A percentile compares a stretch with the other conserved stretches of the same genome.
phyloP scores from a whole-genome alignment of 2,797 vertebrate genomes.

The Clarias platycephalus region DNA sequence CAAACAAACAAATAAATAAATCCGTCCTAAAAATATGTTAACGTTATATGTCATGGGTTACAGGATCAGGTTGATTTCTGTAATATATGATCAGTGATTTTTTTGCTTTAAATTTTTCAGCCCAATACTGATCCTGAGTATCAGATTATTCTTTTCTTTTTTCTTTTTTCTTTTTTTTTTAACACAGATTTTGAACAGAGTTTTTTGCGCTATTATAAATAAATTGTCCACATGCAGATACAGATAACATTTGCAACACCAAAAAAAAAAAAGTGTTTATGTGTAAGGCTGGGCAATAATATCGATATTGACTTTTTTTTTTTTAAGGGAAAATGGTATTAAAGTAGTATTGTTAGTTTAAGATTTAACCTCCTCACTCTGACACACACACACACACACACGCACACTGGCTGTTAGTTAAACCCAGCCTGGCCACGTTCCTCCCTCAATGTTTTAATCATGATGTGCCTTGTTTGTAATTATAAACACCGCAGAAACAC shows the following conservation, averaged over 20 bases:
- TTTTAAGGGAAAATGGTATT: neutral
- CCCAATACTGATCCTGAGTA: neutral
- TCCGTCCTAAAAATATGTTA: neutral
- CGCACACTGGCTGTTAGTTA: conserved; percentile 53
- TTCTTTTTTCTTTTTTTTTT: neutral
- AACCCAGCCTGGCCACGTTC: conserved; percentile 61
- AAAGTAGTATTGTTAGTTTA: conserved; percentile 52
- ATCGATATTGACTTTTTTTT: neutral
- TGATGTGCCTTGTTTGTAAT: conserved; percentile 79
- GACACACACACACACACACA: neutral
- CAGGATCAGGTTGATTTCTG: neutral
- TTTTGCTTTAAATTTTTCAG: too few relatives aligned
- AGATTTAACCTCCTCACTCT: conserved; percentile 39
- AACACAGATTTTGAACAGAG: neutral
- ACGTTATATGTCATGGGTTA: neutral
- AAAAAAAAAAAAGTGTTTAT: neutral
- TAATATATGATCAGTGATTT: neutral
- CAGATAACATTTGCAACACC: neutral
- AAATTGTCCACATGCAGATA: neutral
- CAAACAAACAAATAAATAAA: neutral
- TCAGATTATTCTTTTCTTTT: neutral
- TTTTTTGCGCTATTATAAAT: neutral
- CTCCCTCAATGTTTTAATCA: conserved; percentile 77
- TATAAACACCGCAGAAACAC: conserved; percentile 75
- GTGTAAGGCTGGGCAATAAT: neutral